Evolutionary conservation across 2,888 invertebrate genomes (phyloP), one percentile per base, ranked within the genome.

Genomic region (Zeuzera pyrina): DNA sequence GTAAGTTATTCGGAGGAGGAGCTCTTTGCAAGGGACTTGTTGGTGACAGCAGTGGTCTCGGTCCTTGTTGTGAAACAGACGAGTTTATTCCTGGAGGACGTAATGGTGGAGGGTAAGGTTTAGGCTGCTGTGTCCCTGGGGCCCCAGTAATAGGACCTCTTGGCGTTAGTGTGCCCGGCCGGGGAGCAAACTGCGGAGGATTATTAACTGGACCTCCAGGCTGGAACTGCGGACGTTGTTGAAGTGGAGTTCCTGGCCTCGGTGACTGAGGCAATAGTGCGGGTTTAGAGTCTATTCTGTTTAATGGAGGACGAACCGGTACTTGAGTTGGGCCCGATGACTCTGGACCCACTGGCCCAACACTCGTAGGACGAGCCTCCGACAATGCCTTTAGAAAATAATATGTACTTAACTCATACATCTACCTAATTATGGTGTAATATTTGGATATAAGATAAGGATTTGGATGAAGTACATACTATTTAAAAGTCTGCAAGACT

Each of bases 1-100:
- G 81, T 22, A 83, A 55, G 44, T 71, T 79, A 41, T 68, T 79
- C 22, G 86, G 85, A 30, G 77, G 76, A 41, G 73, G 72, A 45
- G 74, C 72, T 47, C 86, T 68, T 47, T 71, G 74, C 11, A 58
- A 59, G 22, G 62, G 62, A 28, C 59, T 45, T 22, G 62, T 60
- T 8, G 68, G 70, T 25, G 67, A 62, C 35, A 70, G 74, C 16
- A 58, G 35, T 12, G 69, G 69, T 39, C 74, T 61, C 6, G 59
- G 63, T 13, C 66, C 71, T 49, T 65, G 70, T 35, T 69, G 74
- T 25, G 66, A 63, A 29, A 57, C 59, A 44, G 70, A 64, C 8
- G 76, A 70, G 45, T 76, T 77, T 2, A 74, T 79, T 12, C 69
- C 77, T 27, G 60, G 51, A 10, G 74, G 76, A 29, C 84, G 67